A percentile compares a stretch with the other conserved stretches of the same genome.
Conservation (phyloP, 2,797 vertebrate genomes). For the Loriculus beryllinus region DNA sequence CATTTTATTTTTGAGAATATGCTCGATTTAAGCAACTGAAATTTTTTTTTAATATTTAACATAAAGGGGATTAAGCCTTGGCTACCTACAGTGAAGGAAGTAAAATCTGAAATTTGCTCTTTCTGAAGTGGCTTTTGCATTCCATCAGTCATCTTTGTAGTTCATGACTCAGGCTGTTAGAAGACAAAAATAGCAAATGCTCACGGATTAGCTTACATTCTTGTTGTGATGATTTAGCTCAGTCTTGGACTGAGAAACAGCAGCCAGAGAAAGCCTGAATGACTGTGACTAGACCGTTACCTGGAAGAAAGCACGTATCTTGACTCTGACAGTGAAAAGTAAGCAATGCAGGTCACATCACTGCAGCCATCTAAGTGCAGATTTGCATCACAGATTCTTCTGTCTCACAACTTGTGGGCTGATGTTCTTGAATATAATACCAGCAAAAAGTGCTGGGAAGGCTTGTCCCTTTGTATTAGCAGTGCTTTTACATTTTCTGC, state of each 20-base stretch:
- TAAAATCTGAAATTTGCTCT: not conserved
- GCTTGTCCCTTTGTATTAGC: not conserved
- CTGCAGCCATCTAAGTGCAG: not conserved
- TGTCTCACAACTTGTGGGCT: not conserved
- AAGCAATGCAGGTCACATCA: accelerated
- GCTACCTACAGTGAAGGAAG: not conserved
- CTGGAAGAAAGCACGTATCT: not conserved
- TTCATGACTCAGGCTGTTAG: not conserved
- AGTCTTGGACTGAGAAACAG: not conserved
- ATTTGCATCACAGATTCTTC: not conserved
- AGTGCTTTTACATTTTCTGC: not conserved
- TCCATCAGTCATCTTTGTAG: not conserved
- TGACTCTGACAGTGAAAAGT: not conserved
- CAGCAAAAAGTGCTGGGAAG: not conserved
- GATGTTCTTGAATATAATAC: not conserved
- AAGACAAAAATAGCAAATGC: not conserved
- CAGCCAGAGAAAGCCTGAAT: not conserved
- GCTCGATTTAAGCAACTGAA: not conserved
- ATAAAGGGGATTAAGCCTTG: not conserved
- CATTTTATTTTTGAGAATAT: not conserved
- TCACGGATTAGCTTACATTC: not conserved
- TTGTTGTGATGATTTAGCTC: not conserved
- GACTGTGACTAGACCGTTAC: not conserved
- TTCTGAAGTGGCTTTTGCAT: not conserved
- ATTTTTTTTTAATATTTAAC: not conserved